These are phyloP conservation scores for Psittacula echo DNA, from an alignment of 2,797 vertebrate species.

Conservation along the genomic window DNA sequence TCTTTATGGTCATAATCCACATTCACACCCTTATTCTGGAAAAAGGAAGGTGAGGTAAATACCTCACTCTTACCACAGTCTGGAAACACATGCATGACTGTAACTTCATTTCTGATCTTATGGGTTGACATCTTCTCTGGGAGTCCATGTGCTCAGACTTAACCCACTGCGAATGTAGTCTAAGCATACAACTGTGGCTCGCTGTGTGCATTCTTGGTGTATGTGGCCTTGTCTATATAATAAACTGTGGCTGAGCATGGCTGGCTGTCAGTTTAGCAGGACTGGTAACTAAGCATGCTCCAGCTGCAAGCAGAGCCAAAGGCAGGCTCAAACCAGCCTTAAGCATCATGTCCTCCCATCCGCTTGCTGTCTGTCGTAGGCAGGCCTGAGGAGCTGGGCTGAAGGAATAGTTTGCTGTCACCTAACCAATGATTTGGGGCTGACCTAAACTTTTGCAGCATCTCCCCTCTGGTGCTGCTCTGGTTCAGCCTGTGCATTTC, in stretches of 20 bases:
- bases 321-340: neutral
- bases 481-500: neutral
- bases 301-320: neutral
- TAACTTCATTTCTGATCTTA: neutral
- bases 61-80: neutral
- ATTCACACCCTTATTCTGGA: neutral
- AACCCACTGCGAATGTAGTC: fast-evolving
- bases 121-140: neutral
- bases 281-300: fast-evolving
- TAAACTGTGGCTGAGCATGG: neutral
- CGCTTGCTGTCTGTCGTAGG: fast-evolving
- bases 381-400: neutral
- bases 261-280: neutral
- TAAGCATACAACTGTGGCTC: neutral
- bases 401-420: fast-evolving
- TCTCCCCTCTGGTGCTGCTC: neutral
- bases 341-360: neutral
- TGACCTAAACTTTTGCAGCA: neutral
- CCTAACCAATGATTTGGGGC: neutral
- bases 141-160: neutral
- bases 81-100: neutral
- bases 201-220: fast-evolving
- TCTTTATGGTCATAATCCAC: neutral
- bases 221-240: neutral
- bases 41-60: neutral